phyloP scores from a whole-genome alignment of 1,140 invertebrate genomes.

The Drosophila parvula region DNA sequence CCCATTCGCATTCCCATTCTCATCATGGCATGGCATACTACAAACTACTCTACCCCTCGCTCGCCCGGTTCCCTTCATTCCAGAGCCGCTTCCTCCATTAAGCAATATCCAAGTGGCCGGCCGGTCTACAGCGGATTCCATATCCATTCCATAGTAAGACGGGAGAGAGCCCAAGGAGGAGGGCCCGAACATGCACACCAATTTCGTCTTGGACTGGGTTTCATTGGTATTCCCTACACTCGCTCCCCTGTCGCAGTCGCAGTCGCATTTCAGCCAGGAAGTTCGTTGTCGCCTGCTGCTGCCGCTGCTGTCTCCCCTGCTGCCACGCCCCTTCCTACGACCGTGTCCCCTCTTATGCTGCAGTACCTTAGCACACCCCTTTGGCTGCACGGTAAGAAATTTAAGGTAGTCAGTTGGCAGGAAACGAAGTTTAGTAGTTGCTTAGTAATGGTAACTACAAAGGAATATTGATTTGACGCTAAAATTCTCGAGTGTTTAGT shows the following conservation, averaged over 20 bases:
- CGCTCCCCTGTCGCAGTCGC: constrained; percentile 28
- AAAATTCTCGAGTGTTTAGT: not conserved
- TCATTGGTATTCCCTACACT: constrained; percentile 49
- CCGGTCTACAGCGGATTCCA: constrained; percentile 56
- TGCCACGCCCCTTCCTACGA: constrained; percentile 28
- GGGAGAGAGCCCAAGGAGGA: not conserved
- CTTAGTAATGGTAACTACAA: not conserved
- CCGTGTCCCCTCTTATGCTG: constrained; percentile 11
- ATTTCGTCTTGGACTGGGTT: constrained; percentile 71
- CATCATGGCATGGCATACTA: constrained; percentile 23
- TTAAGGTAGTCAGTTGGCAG: too few species aligned
- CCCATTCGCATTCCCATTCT: constrained; percentile 19
- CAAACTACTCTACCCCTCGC: constrained; percentile 6
- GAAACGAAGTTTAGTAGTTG: not conserved
- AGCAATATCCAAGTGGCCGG: constrained; percentile 44
- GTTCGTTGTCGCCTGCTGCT: constrained; percentile 46
- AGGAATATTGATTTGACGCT: not conserved
- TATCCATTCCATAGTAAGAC: constrained; percentile 2
- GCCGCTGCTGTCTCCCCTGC: constrained; percentile 17
- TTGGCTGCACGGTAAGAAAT: constrained; percentile 18
- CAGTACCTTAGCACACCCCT: constrained; percentile 26
- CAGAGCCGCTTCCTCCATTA: constrained; percentile 41
- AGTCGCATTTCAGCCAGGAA: constrained; percentile 43
- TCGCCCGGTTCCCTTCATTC: constrained; percentile 10
- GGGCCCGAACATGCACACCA: constrained; percentile 64